Percentiles rank a stretch among this genome's conserved stretches.
Conservation (phyloP, 2,797 vertebrate species). For the Acanthurus lineatus region DNA sequence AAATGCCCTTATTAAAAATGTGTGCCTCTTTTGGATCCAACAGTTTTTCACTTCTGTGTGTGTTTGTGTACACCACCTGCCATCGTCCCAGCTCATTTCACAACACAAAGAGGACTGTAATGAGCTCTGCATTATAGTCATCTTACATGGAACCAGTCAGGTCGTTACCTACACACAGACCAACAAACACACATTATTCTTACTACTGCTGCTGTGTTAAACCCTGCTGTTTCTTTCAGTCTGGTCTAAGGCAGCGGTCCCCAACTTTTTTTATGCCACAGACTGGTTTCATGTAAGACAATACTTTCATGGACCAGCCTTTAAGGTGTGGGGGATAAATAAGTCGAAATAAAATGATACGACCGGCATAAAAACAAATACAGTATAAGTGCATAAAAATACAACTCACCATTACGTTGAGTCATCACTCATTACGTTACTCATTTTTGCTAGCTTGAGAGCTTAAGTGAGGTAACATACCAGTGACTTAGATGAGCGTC, state of each 20-base stretch:
- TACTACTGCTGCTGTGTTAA: neutral
- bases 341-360: too few relatives aligned
- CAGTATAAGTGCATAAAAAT: too few relatives aligned
- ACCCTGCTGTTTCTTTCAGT: slow-evolving; percentile 13
- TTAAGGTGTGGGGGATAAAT: too few relatives aligned
- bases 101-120: slow-evolving; percentile 59
- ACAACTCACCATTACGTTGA: too few relatives aligned
- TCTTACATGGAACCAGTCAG: slow-evolving; percentile 24
- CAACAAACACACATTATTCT: neutral
- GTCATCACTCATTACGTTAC: too few relatives aligned
- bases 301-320: too few relatives aligned
- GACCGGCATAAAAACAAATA: too few relatives aligned
- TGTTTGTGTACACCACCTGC: slow-evolving; percentile 44
- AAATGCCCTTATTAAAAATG: neutral
- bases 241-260: neutral
- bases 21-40: neutral
- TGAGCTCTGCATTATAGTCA: slow-evolving; percentile 49
- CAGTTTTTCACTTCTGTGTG: slow-evolving; percentile 14
- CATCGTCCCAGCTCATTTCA: slow-evolving; percentile 62
- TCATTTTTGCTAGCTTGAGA: too few relatives aligned
- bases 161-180: slow-evolving; percentile 39
- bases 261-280: too few relatives aligned
- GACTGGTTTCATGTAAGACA: too few relatives aligned
- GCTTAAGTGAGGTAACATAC: too few relatives aligned
- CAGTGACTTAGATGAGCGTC: too few relatives aligned